These are phyloP conservation scores for Macaria liturata DNA, from an alignment of 2,888 invertebrate genomes.

Conservation along the genomic window DNA sequence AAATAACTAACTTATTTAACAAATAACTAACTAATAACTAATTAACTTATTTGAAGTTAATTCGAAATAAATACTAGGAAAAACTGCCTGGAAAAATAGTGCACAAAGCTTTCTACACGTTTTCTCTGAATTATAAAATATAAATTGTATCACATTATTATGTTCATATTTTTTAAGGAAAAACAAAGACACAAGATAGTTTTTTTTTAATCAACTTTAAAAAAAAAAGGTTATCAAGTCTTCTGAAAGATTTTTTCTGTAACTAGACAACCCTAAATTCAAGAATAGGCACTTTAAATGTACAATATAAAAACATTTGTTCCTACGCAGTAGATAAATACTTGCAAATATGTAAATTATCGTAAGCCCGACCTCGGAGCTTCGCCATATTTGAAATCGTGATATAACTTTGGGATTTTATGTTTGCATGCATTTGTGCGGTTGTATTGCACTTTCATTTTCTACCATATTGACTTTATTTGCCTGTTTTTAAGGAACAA, in stretches of 20 bases:
- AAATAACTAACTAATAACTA: no score
- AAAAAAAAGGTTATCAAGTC: no score
- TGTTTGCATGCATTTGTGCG: conserved; percentile 16
- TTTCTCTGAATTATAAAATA: no score
- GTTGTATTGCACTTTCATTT: conserved; percentile 20
- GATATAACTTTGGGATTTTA: conserved; percentile 23
- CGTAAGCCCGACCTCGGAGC: conserved; percentile 29
- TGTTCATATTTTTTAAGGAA: no score
- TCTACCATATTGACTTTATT: conserved; percentile 4
- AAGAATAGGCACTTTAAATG: conserved; percentile 17
- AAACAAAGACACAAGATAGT: no score
- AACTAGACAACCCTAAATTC: conserved; percentile 8
- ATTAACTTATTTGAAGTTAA: no score
- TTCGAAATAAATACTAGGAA: no score
- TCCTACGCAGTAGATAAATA: conserved; percentile 36
- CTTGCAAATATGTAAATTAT: conserved; percentile 37
- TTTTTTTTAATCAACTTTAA: no score
- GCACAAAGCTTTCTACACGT: no score
- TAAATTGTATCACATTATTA: no score
- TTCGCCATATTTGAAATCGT: conserved; percentile 33
- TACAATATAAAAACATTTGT: conserved; percentile 33
- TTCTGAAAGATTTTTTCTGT: neutral
- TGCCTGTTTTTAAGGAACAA: neutral
- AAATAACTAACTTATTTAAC: no score
- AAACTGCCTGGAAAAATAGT: no score